phyloP scores from a whole-genome alignment of 2,797 vertebrate genomes.

The Columba guinea region DNA sequence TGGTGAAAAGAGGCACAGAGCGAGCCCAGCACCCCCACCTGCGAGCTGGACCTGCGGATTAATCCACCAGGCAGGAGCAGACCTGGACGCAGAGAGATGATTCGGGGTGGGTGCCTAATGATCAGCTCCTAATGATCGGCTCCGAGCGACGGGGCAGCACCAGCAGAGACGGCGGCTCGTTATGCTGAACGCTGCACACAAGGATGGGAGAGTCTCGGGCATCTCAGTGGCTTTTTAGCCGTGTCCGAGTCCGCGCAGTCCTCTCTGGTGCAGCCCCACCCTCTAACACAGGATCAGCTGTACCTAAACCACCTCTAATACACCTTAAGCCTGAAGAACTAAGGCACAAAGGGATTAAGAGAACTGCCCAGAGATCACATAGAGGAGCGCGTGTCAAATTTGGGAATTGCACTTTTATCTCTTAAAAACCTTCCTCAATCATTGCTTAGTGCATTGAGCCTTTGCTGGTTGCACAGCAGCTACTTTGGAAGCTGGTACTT shows the following conservation, averaged over 20 bases:
- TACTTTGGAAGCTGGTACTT: background rate
- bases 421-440: background rate
- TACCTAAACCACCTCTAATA: background rate
- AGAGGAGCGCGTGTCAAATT: background rate
- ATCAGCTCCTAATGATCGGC: background rate
- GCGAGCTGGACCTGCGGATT: background rate
- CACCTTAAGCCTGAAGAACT: background rate
- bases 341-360: background rate
- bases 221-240: background rate
- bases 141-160: background rate
- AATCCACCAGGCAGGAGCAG: background rate
- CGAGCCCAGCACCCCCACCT: background rate
- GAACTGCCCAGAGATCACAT: background rate
- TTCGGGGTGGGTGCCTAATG: background rate
- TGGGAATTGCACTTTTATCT: background rate
- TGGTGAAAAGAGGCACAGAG: background rate
- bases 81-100: background rate
- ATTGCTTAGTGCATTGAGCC: background rate
- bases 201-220: background rate
- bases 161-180: accelerated
- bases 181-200: accelerated
- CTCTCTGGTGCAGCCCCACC: accelerated
- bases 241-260: accelerated
- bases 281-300: background rate
- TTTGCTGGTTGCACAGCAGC: background rate